Evolutionary conservation across 2,113 vertebrate genomes (phyloP).

Genomic region (Cyrtonyx montezumae): DNA sequence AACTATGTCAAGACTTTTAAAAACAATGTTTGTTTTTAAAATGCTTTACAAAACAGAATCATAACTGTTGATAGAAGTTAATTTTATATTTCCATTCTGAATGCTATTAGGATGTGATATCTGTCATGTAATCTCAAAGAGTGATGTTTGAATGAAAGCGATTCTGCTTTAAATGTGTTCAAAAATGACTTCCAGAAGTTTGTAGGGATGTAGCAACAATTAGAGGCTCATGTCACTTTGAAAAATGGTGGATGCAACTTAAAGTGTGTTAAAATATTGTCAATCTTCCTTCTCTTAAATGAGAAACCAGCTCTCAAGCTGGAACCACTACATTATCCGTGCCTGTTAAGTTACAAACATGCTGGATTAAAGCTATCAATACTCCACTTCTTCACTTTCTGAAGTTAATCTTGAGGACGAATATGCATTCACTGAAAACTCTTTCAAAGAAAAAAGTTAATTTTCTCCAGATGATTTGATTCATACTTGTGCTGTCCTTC

Average conservation of each 20-base stretch:
- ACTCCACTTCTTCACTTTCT: not conserved
- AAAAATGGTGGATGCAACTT: not conserved
- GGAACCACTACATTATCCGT: not conserved
- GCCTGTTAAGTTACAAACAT: not conserved
- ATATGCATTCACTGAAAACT: not conserved
- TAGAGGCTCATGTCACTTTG: not conserved
- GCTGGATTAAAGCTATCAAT: not conserved
- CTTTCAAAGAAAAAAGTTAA: not conserved
- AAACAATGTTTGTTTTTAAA: not conserved
- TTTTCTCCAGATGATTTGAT: not conserved
- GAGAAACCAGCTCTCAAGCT: not conserved
- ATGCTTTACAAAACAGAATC: not conserved
- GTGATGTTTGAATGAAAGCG: conserved; percentile 13
- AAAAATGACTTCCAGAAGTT: not conserved
- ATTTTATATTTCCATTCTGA: conserved; percentile 17
- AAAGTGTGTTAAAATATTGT: not conserved
- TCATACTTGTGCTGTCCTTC: not conserved
- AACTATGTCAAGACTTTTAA: not conserved
- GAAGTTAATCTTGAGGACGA: not conserved
- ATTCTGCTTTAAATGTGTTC: conserved; percentile 16
- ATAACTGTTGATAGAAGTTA: not conserved
- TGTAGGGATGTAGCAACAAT: not conserved
- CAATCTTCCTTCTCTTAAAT: not conserved
- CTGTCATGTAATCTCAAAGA: not conserved
- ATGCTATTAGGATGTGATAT: not conserved